These are phyloP conservation scores for Eurois occulta DNA, from an alignment of 2,888 invertebrate species.

Conservation along the genomic window DNA sequence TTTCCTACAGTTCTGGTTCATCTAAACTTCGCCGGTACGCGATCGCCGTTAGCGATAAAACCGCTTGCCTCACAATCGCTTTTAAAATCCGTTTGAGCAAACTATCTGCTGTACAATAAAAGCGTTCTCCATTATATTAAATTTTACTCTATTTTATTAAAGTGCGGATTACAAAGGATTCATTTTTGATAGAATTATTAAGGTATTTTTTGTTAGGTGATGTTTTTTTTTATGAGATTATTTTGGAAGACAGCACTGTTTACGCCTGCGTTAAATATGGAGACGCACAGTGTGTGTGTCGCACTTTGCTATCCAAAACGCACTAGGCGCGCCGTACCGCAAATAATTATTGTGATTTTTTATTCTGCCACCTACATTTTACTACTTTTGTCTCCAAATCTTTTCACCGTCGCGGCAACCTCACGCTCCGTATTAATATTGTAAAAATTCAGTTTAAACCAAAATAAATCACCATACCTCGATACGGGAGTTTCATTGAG, in stretches of 20 bases:
- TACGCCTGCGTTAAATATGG: too few relatives aligned
- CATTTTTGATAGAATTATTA: slow-evolving; percentile 4
- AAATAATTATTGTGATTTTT: too few relatives aligned
- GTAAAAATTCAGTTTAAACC: too few relatives aligned
- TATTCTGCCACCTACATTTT: too few relatives aligned
- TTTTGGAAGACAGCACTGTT: slow-evolving; percentile 4
- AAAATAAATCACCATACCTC: too few relatives aligned
- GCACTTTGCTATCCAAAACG: too few relatives aligned
- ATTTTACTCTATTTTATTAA: slow-evolving; percentile 22
- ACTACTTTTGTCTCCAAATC: too few relatives aligned
- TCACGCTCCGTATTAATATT: too few relatives aligned
- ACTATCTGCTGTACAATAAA: slow-evolving; percentile 37
- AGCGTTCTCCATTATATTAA: slow-evolving; percentile 32
- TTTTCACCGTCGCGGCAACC: too few relatives aligned
- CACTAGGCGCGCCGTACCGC: too few relatives aligned
- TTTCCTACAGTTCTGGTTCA: slow-evolving; percentile 28
- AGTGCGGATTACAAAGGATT: neutral
- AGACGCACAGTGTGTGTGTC: too few relatives aligned
- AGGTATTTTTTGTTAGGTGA: neutral
- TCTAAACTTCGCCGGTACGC: slow-evolving; percentile 42
- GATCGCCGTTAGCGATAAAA: slow-evolving; percentile 46
- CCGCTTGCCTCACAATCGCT: slow-evolving; percentile 47
- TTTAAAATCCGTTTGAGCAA: slow-evolving; percentile 58
- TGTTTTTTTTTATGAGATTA: slow-evolving; percentile 15
- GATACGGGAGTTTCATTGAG: too few relatives aligned